Evolutionary conservation across 2,797 vertebrate species (phyloP).

Genomic region (Acanthiza pusilla): DNA sequence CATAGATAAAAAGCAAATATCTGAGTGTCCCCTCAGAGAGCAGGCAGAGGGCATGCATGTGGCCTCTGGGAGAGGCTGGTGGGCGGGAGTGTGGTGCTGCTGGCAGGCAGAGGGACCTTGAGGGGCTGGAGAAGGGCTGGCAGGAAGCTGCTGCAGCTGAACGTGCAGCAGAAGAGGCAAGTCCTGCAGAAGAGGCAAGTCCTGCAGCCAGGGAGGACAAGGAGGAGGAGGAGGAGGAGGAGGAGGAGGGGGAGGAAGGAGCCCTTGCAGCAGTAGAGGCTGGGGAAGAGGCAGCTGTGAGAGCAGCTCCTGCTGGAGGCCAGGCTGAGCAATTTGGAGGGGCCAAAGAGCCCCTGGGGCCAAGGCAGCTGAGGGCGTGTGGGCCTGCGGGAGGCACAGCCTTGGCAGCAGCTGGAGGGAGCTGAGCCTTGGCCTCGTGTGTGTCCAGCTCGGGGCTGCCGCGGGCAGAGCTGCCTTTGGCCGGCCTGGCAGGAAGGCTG

Average conservation of each 20-base stretch:
- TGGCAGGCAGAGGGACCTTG: background rate
- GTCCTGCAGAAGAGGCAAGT: background rate
- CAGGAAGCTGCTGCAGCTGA: background rate
- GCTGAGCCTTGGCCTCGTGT: background rate
- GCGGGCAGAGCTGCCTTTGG: too few species aligned
- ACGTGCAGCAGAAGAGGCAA: background rate
- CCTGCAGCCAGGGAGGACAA: accelerated
- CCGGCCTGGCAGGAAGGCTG: too few species aligned
- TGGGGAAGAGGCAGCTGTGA: background rate
- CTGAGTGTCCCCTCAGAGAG: too few species aligned
- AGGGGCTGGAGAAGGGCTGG: background rate
- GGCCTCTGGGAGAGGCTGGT: accelerated
- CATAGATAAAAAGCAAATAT: too few species aligned
- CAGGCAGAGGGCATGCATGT: too few species aligned
- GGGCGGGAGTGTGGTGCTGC: background rate
- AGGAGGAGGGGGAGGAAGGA: too few species aligned
- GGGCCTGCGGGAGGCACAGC: background rate
- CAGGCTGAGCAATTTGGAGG: background rate
- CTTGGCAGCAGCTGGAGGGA: background rate
- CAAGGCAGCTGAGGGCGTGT: accelerated
- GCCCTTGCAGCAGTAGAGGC: background rate
- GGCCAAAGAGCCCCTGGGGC: too few species aligned
- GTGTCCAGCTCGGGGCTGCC: background rate
- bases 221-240: background rate
- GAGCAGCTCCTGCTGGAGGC: background rate